phyloP scores from a whole-genome alignment of 1,140 invertebrate genomes.

The Schlechtendalia chinensis region DNA sequence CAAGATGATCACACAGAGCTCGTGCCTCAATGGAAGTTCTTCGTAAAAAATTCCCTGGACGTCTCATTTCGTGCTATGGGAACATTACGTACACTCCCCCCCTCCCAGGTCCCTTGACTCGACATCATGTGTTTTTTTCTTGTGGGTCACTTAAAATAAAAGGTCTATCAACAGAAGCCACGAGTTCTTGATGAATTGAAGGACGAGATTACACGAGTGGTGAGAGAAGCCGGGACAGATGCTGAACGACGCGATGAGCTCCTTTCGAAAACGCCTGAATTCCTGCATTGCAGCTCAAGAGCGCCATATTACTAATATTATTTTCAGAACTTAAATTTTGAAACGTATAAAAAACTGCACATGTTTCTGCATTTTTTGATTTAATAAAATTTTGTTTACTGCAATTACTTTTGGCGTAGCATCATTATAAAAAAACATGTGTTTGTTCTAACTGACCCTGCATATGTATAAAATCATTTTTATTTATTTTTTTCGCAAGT shows the following conservation, averaged over 20 bases:
- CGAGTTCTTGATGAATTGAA: conserved; percentile 53
- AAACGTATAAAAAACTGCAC: no score
- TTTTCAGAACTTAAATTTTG: no score
- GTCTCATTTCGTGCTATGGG: not conserved
- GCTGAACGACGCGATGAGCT: not conserved
- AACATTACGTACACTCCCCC: conserved; percentile 50
- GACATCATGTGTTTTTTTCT: conserved; percentile 53
- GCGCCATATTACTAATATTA: not conserved
- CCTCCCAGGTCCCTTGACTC: conserved; percentile 52
- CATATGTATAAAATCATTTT: no score
- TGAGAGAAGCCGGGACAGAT: not conserved
- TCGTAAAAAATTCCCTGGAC: not conserved
- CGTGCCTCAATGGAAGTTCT: no score
- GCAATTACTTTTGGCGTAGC: no score
- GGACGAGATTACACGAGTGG: conserved; percentile 44
- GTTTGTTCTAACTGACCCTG: no score
- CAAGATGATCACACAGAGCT: no score
- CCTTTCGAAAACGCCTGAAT: conserved; percentile 3
- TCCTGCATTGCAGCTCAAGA: not conserved
- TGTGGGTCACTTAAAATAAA: conserved; percentile 35
- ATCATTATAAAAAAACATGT: no score
- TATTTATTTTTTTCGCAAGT: no score
- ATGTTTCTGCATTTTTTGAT: no score
- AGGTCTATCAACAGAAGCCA: conserved; percentile 51
- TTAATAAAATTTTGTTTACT: no score